Evolutionary conservation across 2,113 vertebrate species (phyloP), one percentile per base, ranked within the genome.

Genomic region (Saguinus imperator): DNA sequence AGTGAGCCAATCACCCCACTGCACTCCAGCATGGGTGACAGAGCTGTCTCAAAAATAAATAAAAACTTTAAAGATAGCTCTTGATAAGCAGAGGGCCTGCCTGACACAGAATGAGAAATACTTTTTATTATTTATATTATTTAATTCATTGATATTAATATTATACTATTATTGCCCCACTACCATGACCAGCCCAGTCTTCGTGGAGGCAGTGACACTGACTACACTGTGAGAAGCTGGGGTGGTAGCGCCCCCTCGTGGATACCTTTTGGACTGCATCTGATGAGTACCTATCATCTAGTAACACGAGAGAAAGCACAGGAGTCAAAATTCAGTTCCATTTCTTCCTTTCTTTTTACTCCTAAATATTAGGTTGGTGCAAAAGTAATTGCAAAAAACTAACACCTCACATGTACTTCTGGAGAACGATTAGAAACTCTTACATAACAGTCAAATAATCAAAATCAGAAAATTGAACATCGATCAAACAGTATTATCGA

Each of bases 211-310:
- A 18, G 1, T 37, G 35, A 2, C 2, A 6, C 40, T 1, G 8
- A 40, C 45, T 7, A 76, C 45, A 35, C 52, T 18, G 3, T 0
- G 8, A 73, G 45, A 81, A 9, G 29, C 45, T 93, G 61, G 35
- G 32, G 1, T 8, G n/a, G 82, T 7, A 35, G 43, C 52, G 52
- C 55, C 94, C 76, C 35, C 95, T 96, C 58, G 84, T 96, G 97
- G 97, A 17, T 12, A 68, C 0, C n/a, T 25, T 72, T 11, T 61
- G 23, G 52, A 90, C 25, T 81, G 76, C n/a, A 58, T 29, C 68
- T 29, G 16, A 25, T 23, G 81, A 23, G 32, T 35, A 45, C 16
- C 50, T 64, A 64, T 13, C 50, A 70, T 20, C 32, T 4, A 52
- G 55, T 80, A 68, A 9, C 32, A 25, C 5, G 50, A 18, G 35